Evolutionary conservation across 2,113 vertebrate genomes (phyloP).

Genomic region (Prietella phreatophila): DNA sequence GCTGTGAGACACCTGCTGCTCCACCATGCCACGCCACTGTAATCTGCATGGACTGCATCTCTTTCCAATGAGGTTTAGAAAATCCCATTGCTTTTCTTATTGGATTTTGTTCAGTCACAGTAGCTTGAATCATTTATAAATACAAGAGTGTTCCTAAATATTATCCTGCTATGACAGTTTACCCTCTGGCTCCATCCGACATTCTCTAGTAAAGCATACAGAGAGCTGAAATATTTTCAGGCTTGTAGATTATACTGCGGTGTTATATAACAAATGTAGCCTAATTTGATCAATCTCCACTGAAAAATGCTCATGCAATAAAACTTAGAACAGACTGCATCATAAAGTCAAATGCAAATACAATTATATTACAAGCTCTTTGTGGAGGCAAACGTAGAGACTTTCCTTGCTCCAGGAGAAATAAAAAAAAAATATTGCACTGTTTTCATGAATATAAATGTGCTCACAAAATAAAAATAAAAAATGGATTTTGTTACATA

Average conservation of each 20-base stretch:
- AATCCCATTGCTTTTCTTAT: neutral
- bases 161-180: constrained; percentile 32
- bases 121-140: constrained; percentile 35
- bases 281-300: constrained; percentile 32
- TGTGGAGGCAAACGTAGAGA: constrained; percentile 28
- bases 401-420: constrained; percentile 21
- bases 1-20: neutral
- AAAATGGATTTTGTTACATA: constrained; percentile 15
- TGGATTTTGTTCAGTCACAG: constrained; percentile 9
- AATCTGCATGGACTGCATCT: neutral
- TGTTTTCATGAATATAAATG: constrained; percentile 39
- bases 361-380: constrained; percentile 26
- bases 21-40: neutral
- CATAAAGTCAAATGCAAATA: constrained; percentile 24
- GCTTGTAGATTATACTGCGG: constrained; percentile 21
- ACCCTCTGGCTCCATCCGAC: constrained; percentile 25
- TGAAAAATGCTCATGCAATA: constrained; percentile 14
- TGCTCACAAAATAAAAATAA: neutral
- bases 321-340: constrained; percentile 18
- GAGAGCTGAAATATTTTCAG: constrained; percentile 20
- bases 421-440: constrained; percentile 10
- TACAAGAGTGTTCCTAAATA: constrained; percentile 22
- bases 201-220: neutral
- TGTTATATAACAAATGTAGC: constrained; percentile 41
- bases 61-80: neutral